Percentiles rank a stretch among this genome's conserved stretches.
Evolutionary conservation across 2,888 invertebrate species (phyloP).

Genomic region (Ptychoptera contaminata): DNA sequence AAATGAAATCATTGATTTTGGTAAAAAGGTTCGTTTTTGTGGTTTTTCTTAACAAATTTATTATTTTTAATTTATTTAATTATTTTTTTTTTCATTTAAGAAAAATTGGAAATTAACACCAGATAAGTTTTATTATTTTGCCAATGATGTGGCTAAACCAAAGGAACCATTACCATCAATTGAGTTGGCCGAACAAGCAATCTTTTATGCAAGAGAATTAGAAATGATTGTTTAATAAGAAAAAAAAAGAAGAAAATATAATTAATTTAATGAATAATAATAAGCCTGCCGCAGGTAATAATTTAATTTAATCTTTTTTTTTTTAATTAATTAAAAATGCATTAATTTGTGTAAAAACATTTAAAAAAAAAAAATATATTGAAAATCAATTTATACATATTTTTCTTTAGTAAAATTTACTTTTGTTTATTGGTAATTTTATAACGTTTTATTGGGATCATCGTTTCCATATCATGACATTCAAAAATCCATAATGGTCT

Average conservation of each 20-base stretch:
- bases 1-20: constrained; percentile 65
- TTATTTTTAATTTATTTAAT: constrained; percentile 5
- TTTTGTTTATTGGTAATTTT: not conserved
- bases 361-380: too few relatives aligned
- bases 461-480: constrained; percentile 15
- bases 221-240: constrained; percentile 90
- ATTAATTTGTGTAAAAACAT: too few relatives aligned
- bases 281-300: not conserved
- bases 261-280: too few relatives aligned
- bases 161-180: constrained; percentile 74
- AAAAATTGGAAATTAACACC: constrained; percentile 68
- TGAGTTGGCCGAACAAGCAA: constrained; percentile 82
- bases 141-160: constrained; percentile 54
- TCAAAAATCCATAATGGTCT: constrained; percentile 16
- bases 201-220: constrained; percentile 92
- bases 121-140: constrained; percentile 71
- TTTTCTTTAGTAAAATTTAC: too few relatives aligned
- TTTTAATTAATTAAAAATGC: too few relatives aligned
- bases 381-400: too few relatives aligned
- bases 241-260: not conserved
- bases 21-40: constrained; percentile 63
- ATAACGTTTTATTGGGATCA: constrained; percentile 15
- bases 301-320: not conserved
- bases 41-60: too few relatives aligned
- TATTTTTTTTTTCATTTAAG: constrained; percentile 30